These are phyloP conservation scores for Microcebus murinus DNA, from an alignment of 2,113 vertebrate species.

Conservation along the genomic window DNA sequence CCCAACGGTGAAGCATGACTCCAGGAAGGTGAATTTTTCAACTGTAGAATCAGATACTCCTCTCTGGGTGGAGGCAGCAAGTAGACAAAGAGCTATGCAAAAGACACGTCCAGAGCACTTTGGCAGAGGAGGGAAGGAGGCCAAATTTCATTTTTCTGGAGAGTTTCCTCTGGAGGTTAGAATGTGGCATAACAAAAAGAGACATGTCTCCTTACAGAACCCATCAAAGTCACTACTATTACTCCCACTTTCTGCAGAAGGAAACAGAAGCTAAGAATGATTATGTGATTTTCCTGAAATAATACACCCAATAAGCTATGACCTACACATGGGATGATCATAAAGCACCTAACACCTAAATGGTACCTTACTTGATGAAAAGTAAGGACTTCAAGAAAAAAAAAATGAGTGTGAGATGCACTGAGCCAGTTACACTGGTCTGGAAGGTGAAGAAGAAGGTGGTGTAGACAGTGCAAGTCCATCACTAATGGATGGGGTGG, in stretches of 20 bases:
- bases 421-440: not conserved
- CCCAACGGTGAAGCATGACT: not conserved
- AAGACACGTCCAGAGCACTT: not conserved
- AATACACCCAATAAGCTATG: not conserved
- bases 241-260: not conserved
- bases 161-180: too few relatives aligned
- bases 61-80: not conserved
- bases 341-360: not conserved
- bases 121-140: not conserved
- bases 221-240: not conserved
- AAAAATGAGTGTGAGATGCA: not conserved
- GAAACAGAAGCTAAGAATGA: slow-evolving; percentile 1
- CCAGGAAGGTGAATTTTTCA: not conserved
- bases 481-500: not conserved
- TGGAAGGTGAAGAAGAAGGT: not conserved
- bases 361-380: not conserved
- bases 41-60: not conserved
- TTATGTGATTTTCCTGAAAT: not conserved
- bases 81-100: not conserved
- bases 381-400: not conserved
- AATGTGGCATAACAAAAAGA: not conserved
- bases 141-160: not conserved
- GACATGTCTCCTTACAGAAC: not conserved
- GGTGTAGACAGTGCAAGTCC: not conserved
- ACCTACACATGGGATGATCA: not conserved